These are phyloP conservation scores for Oegoconia quadripuncta DNA, from an alignment of 2,888 invertebrate genomes.

Conservation along the genomic window DNA sequence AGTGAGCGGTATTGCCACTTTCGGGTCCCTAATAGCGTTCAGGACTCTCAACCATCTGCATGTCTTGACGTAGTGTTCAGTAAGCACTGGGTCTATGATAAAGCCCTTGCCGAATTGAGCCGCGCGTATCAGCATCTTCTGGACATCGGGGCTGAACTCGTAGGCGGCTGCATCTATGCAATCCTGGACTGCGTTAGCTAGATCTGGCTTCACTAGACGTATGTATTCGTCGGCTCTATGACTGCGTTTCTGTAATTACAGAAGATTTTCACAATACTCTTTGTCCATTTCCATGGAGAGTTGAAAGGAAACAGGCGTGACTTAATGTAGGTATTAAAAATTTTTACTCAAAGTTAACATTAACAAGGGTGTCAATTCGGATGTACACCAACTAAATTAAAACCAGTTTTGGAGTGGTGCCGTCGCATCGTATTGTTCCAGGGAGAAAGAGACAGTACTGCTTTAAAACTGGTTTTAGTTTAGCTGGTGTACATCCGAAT, in stretches of 20 bases:
- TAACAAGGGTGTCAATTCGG: too few relatives aligned
- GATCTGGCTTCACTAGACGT: constrained; percentile 88
- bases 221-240: constrained; percentile 97
- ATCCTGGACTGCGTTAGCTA: constrained; percentile 90
- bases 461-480: too few relatives aligned
- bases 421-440: too few relatives aligned
- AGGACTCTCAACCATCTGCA: constrained; percentile 92
- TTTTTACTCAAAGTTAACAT: too few relatives aligned
- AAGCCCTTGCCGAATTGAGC: constrained; percentile 98
- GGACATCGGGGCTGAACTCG: constrained; percentile 91
- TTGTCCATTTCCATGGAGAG: neutral
- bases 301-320: too few relatives aligned
- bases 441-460: too few relatives aligned
- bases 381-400: too few relatives aligned
- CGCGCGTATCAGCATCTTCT: constrained; percentile 93
- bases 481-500: too few relatives aligned
- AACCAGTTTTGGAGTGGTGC: too few relatives aligned
- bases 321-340: too few relatives aligned
- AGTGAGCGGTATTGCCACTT: constrained; percentile 94
- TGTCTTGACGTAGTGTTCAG: constrained; percentile 90
- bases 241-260: constrained; percentile 83
- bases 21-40: constrained; percentile 91
- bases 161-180: constrained; percentile 96
- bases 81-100: constrained; percentile 84
- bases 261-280: neutral